A percentile compares a stretch with the other conserved stretches of the same genome.
These are phyloP conservation scores for Dinothrombium tinctorium DNA, from an alignment of 1,140 invertebrate genomes.

Conservation along the genomic window DNA sequence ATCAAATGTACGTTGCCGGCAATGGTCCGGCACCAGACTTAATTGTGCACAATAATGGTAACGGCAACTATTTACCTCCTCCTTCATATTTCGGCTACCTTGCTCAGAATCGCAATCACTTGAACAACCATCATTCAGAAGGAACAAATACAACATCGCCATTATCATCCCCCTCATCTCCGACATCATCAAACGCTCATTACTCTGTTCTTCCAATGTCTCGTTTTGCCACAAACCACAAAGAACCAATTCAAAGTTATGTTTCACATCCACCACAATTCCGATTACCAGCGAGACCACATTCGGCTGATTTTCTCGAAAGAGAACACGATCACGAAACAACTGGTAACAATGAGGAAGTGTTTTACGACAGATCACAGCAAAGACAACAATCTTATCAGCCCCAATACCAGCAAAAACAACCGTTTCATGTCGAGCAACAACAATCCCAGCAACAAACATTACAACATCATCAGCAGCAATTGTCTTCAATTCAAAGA, in stretches of 20 bases:
- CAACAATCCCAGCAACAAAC: background rate
- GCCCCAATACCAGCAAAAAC: background rate
- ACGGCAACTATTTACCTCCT: background rate
- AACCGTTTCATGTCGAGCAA: background rate
- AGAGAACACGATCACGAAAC: slow-evolving; percentile 28
- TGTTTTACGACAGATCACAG: slow-evolving; percentile 1
- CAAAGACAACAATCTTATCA: background rate
- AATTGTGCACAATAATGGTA: slow-evolving; percentile 4
- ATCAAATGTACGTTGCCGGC: slow-evolving; percentile 1
- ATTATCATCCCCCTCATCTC: background rate
- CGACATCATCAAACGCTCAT: background rate
- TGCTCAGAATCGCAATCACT: background rate
- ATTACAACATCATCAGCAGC: background rate
- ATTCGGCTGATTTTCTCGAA: slow-evolving; percentile 68
- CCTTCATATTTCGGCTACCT: too few relatives aligned
- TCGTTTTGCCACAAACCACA: background rate
- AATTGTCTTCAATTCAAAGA: background rate
- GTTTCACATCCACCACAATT: background rate
- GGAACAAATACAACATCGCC: background rate
- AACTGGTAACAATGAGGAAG: background rate
- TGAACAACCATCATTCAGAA: background rate
- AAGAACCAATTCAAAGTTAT: background rate
- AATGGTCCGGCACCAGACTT: slow-evolving; percentile 3
- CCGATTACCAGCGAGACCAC: slow-evolving; percentile 35
- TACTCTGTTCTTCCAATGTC: background rate